Evolutionary conservation across 2,888 invertebrate genomes (phyloP).

Genomic region (Galeopsomyia nigrocyanea): DNA sequence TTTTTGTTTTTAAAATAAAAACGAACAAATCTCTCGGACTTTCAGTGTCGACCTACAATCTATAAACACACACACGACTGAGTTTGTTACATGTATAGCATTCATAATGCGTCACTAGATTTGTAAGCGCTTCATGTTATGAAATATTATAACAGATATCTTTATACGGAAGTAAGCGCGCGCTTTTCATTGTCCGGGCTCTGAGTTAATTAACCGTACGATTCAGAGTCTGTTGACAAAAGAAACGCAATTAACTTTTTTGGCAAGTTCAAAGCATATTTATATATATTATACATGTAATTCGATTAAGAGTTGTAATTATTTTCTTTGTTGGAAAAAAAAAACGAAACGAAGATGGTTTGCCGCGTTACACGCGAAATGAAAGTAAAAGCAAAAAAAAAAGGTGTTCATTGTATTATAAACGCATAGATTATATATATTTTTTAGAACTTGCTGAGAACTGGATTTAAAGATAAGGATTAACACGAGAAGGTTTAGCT

Average conservation of each 20-base stretch:
- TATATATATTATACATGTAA: conserved; percentile 22
- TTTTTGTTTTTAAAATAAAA: neutral
- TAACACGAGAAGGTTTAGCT: conserved; percentile 49
- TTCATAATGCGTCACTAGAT: conserved; percentile 29
- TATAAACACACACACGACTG: conserved; percentile 19
- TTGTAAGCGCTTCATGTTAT: conserved; percentile 23
- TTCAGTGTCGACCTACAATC: conserved; percentile 7
- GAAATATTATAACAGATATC: conserved; percentile 6
- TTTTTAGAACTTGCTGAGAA: conserved; percentile 61
- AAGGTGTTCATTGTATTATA: conserved; percentile 55
- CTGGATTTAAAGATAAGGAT: conserved; percentile 59
- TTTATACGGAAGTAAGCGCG: neutral
- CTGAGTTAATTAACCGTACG: neutral
- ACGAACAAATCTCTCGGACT: conserved; percentile 9
- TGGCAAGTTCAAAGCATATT: neutral
- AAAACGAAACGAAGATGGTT: neutral
- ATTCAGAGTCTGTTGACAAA: conserved; percentile 6
- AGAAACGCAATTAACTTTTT: conserved; percentile 7
- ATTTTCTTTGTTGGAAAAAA: conserved; percentile 29
- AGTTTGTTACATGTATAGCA: conserved; percentile 39
- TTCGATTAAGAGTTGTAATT: conserved; percentile 42
- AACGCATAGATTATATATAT: conserved; percentile 50
- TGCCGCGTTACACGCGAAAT: neutral
- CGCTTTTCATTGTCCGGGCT: conserved; percentile 1
- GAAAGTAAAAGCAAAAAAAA: conserved; percentile 17